These are phyloP conservation scores for Nematolebias whitei DNA, from an alignment of 2,113 vertebrate species.

Conservation along the genomic window DNA sequence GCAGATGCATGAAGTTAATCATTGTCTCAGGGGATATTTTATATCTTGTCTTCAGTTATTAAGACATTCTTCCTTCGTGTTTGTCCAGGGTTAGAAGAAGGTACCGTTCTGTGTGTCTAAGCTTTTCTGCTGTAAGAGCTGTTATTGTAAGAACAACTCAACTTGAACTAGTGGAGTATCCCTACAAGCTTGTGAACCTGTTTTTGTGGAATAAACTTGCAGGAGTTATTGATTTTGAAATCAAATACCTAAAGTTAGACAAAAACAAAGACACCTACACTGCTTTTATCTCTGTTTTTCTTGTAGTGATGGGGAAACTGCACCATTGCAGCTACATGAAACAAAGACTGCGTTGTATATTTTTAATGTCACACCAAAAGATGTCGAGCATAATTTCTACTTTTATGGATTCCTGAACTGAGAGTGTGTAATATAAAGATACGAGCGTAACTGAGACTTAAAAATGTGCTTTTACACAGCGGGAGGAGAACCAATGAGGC, in stretches of 20 bases:
- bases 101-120: constrained; percentile 17
- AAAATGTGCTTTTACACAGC: constrained; percentile 22
- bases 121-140: background rate
- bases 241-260: too few relatives aligned
- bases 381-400: background rate
- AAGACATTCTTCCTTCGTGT: constrained; percentile 49
- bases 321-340: background rate
- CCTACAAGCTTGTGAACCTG: background rate
- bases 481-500: constrained; percentile 20
- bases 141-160: background rate
- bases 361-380: background rate
- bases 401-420: background rate
- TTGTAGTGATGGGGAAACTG: background rate
- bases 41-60: constrained; percentile 67
- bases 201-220: constrained; percentile 6
- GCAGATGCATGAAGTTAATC: constrained; percentile 69
- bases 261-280: too few relatives aligned
- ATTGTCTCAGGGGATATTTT: constrained; percentile 66
- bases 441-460: background rate
- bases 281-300: background rate
- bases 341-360: too few relatives aligned
- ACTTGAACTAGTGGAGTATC: background rate
- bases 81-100: constrained; percentile 21
- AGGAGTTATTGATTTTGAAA: background rate
- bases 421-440: background rate